Evolutionary conservation across 2,113 vertebrate genomes (phyloP).

Genomic region (Paradoxurus hermaphroditus): DNA sequence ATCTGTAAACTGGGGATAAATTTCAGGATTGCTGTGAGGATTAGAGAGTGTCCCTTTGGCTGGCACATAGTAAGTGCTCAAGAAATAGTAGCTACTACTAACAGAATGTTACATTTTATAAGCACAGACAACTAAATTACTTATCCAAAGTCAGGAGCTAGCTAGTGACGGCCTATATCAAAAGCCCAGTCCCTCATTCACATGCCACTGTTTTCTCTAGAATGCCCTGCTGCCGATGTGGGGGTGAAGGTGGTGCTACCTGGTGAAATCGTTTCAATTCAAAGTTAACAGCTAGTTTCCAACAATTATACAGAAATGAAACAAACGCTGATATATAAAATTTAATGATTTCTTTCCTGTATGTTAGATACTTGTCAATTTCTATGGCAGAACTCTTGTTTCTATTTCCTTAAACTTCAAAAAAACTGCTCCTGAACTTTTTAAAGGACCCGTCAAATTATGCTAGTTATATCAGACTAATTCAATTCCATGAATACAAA

Average conservation of each 20-base stretch:
- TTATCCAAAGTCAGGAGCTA: not conserved
- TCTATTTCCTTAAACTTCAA: not conserved
- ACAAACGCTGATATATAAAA: not conserved
- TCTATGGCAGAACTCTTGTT: not conserved
- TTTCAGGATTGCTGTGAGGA: not conserved
- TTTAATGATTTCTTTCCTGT: not conserved
- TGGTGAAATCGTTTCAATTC: not conserved
- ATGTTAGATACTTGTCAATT: not conserved
- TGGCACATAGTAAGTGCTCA: not conserved
- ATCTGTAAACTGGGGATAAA: not conserved
- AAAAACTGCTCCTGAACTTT: not conserved
- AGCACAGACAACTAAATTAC: not conserved
- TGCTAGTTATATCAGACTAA: not conserved
- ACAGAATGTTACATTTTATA: not conserved
- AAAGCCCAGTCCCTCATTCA: not conserved
- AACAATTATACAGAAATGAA: not conserved
- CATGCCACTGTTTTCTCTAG: not conserved
- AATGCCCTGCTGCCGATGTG: not conserved
- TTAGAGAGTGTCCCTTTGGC: not conserved
- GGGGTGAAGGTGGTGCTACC: not conserved
- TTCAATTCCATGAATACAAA: not conserved
- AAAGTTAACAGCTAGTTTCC: constrained; percentile 6
- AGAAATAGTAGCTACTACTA: not conserved
- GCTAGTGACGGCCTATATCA: not conserved
- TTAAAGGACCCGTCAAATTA: not conserved